These are phyloP conservation scores for Drosophila flavopinicola DNA, from an alignment of 2,888 invertebrate species.

Conservation along the genomic window DNA sequence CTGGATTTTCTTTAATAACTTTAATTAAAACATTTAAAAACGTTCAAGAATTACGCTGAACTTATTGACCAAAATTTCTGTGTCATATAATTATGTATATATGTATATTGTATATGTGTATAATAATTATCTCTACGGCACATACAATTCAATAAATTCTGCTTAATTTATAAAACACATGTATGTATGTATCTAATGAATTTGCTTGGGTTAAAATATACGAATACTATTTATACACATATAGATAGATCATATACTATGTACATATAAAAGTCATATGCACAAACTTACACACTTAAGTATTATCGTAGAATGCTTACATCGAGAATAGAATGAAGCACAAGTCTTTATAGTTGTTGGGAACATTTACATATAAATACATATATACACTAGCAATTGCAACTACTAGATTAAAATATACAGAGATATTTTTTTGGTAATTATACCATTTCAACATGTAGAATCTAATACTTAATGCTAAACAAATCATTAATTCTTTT, in stretches of 20 bases:
- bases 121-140: slow-evolving; percentile 20
- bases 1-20: slow-evolving; percentile 54
- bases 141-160: slow-evolving; percentile 45
- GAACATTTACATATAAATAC: slow-evolving; percentile 67
- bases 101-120: slow-evolving; percentile 9
- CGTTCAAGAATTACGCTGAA: slow-evolving; percentile 43
- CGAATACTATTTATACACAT: slow-evolving; percentile 19
- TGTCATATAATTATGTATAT: slow-evolving; percentile 16
- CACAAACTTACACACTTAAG: slow-evolving; percentile 50
- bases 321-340: slow-evolving; percentile 75
- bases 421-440: slow-evolving; percentile 43
- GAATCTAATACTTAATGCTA: slow-evolving; percentile 22
- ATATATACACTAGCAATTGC: slow-evolving; percentile 50
- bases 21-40: slow-evolving; percentile 74
- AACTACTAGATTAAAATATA: slow-evolving; percentile 46
- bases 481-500: slow-evolving; percentile 6
- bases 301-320: slow-evolving; percentile 71
- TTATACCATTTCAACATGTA: slow-evolving; percentile 20
- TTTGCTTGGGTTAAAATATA: slow-evolving; percentile 40
- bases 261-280: slow-evolving; percentile 62
- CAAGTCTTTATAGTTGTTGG: slow-evolving; percentile 77
- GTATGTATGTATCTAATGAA: slow-evolving; percentile 4
- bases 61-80: slow-evolving; percentile 38
- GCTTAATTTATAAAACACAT: slow-evolving; percentile 25
- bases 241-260: background rate